Evolutionary conservation across 2,888 invertebrate genomes (phyloP).

Genomic region (Caenorhabditis becei): DNA sequence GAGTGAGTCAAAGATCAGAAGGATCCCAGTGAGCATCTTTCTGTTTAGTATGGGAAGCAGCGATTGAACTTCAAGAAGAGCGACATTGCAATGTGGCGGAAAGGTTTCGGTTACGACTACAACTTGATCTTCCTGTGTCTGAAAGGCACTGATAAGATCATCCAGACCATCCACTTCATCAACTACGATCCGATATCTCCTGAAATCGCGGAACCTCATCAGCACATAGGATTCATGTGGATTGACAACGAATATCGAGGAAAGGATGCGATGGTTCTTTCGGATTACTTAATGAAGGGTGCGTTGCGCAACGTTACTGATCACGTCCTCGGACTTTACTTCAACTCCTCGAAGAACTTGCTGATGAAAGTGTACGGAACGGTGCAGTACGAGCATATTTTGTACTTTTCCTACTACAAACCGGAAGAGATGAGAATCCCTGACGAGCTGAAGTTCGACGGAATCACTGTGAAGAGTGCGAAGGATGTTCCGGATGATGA

Average conservation of each 20-base stretch:
- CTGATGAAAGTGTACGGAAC: not conserved
- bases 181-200: not conserved
- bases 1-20: not conserved
- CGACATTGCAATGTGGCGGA: slow-evolving; percentile 2
- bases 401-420: not conserved
- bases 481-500: slow-evolving; percentile 30
- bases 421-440: slow-evolving; percentile 2
- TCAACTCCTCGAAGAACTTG: slow-evolving; percentile 1
- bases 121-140: not conserved
- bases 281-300: not conserved
- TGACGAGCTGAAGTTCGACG: not conserved
- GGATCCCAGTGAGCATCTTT: not conserved
- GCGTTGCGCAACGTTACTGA: not conserved
- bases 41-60: not conserved
- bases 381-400: not conserved
- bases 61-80: not conserved
- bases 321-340: not conserved
- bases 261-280: not conserved
- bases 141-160: not conserved
- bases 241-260: slow-evolving; percentile 21
- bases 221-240: slow-evolving; percentile 30
- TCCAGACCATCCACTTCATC: not conserved
- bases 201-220: not conserved
- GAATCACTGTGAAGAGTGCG: slow-evolving; percentile 18
- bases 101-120: not conserved